Evolutionary conservation across 2,888 invertebrate species (phyloP).

Genomic region (Nomada ferruginata): DNA sequence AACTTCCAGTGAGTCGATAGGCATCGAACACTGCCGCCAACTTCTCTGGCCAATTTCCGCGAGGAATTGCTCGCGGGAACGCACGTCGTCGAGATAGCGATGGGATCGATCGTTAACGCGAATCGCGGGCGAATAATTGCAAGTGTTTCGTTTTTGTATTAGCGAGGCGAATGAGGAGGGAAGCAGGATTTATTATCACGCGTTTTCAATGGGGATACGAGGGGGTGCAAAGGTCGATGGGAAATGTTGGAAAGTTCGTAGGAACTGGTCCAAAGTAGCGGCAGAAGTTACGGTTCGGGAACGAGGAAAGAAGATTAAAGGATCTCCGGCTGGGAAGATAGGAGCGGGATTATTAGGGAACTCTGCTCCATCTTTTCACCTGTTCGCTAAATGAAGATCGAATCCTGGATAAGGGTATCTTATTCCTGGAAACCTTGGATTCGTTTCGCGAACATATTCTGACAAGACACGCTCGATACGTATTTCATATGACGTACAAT

Average conservation of each 20-base stretch:
- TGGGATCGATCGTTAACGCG: no score
- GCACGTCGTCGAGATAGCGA: no score
- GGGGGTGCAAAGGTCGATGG: no score
- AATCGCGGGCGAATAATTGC: not conserved
- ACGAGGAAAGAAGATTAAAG: slow-evolving; percentile 32
- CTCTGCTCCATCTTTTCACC: slow-evolving; percentile 10
- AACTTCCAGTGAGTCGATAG: slow-evolving; percentile 27
- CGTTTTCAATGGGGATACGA: not conserved
- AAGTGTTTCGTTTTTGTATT: no score
- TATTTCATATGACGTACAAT: no score
- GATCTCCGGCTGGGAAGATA: slow-evolving; percentile 5
- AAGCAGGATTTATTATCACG: not conserved
- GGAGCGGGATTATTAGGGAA: slow-evolving; percentile 19
- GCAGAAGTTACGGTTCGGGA: slow-evolving; percentile 2
- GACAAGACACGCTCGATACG: no score
- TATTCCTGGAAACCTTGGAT: not conserved
- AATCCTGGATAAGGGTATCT: not conserved
- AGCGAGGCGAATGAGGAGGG: not conserved
- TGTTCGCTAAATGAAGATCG: slow-evolving; percentile 10
- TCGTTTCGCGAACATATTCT: no score
- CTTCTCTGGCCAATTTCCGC: slow-evolving; percentile 12
- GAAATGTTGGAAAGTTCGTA: slow-evolving; percentile 1
- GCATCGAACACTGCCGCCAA: slow-evolving; percentile 9
- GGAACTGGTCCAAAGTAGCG: not conserved
- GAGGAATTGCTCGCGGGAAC: slow-evolving; percentile 2